Base-by-base conservation (phyloP, 1,140 invertebrate species). In the Leptopilina clavipes region DNA sequence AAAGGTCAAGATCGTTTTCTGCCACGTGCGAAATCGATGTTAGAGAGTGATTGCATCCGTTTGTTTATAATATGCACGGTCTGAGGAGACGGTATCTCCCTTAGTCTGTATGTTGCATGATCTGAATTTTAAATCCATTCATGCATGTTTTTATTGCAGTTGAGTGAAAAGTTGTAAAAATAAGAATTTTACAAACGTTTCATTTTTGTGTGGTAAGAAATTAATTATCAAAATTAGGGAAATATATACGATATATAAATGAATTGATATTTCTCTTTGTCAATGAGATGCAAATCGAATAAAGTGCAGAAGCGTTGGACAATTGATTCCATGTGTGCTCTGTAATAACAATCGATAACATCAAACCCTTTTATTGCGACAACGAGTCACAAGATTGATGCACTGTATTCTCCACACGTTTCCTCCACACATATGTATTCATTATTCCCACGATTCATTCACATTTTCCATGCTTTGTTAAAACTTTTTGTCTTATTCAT, bases 31-130 rank as follows among this genome's bases (percentile, higher is more conserved):
- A 44, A 44, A 44, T 44, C 43, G 14, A 80, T 80, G 81, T 84
- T 78, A 76, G 78, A 75, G 45, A 52, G 79, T 82, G 76, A 75
- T 44, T 56, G 44, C 17, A 9, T 54, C 56, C 70, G 19, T 48
- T 71, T 25, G 72, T 18, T 44, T 65, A 48, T 40, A 54, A 40
- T 76, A 76, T 73, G 76, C 78, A 76, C 81, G 81, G 83, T 82
- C 82, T 83, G 75, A 84, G 79, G 76, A 77, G 73, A 82, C 82
- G 59, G 86, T 87, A 87, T 86, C 80, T 86, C 83, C 86, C 76
- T 80, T 78, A 81, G 78, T 74, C 79, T 73, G 76, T 54, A 9
- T 6, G 44, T n/a, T 45, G 40, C 83, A 81, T 82, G 84, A 71
- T 18, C 37, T 52, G 84, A 84, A 84, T 86, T 74, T n/a, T 74